Percentiles rank a stretch among this genome's conserved stretches.
Conservation (phyloP, 2,113 vertebrate genomes). For the Perccottus glenii region DNA sequence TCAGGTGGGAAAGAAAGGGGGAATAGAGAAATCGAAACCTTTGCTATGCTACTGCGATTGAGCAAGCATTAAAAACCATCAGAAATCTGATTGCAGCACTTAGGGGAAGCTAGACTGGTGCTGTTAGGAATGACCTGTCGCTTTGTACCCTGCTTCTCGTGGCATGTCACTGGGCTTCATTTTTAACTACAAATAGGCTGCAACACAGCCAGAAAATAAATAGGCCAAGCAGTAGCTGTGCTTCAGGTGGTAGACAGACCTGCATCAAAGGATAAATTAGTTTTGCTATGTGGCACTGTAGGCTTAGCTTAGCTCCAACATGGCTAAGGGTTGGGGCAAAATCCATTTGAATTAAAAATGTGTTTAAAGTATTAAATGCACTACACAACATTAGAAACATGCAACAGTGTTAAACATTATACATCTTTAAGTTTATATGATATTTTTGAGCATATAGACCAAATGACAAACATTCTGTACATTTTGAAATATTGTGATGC, state of each 20-base stretch:
- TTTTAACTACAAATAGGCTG: constrained; percentile 53
- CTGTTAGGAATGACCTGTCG: constrained; percentile 54
- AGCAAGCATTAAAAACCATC: constrained; percentile 50
- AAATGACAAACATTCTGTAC: no score
- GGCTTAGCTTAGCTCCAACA: not conserved
- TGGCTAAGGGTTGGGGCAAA: not conserved
- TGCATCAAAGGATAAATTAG: constrained; percentile 32
- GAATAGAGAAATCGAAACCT: constrained; percentile 30
- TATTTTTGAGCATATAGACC: no score
- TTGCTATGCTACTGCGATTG: constrained; percentile 52
- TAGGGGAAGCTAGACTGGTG: constrained; percentile 42
- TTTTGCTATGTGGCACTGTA: constrained; percentile 22
- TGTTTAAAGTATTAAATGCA: not conserved
- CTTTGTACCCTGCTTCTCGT: constrained; percentile 39
- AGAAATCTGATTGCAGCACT: constrained; percentile 64
- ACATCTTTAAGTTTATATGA: no score
- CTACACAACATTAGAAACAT: not conserved
- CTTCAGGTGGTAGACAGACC: constrained; percentile 37
- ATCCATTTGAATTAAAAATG: not conserved
- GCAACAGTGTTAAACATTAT: not conserved
- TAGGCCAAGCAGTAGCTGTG: constrained; percentile 31
- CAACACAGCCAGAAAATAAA: constrained; percentile 27
- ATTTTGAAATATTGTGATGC: no score
- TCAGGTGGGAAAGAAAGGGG: constrained; percentile 27
- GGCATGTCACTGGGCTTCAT: constrained; percentile 37